Evolutionary conservation across 2,113 vertebrate species (phyloP), one percentile per base, ranked within the genome.

Genomic region (Prochilodus magdalenae): DNA sequence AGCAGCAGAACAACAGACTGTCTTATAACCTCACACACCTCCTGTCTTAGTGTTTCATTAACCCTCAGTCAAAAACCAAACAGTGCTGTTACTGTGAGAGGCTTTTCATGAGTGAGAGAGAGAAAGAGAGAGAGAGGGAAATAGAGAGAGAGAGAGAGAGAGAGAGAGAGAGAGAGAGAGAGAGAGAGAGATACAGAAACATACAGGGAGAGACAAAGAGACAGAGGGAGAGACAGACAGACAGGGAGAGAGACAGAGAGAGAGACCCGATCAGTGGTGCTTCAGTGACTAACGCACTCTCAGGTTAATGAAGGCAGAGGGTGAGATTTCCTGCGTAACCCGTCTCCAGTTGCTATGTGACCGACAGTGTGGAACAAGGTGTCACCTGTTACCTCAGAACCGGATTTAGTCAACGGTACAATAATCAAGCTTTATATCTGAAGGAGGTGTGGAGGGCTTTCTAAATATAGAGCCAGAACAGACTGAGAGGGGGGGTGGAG

Each of bases 371-470:
- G 83, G 90, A 92, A 91, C 93, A 91, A 90, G 89, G 92, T 93
- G 91, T 94, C 88, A 91, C 90, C 91, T 90, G 90, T 91, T 90
- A 92, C 91, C 91, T 93, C 90, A 93, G 89, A 91, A 90, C 91
- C 86, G 78, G 86, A 92, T 93, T 92, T 91, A 92, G 89, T 80
- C 89, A 92, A 92, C 84, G 88, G 89, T 88, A 89, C 90, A 91
- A 90, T 90, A 90, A 88, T 88, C 88, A 87, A 51, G 87, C 79
- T 80, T 86, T 81, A 83, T 88, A 82, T 79, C 86, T 82, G 70
- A 66, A 83, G 77, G 78, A 75, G 81, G 60, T 65, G 74, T 62
- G 13, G 75, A 75, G 13, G 73, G 76, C 75, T 83, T 88, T 49
- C 86, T 90, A 89, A 92, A 91, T 86, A 91, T 91, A 91, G 86